These are phyloP conservation scores for Eucidaris tribuloides DNA, from an alignment of 35 echinoderm and acorn worm species.

Conservation along the genomic window DNA sequence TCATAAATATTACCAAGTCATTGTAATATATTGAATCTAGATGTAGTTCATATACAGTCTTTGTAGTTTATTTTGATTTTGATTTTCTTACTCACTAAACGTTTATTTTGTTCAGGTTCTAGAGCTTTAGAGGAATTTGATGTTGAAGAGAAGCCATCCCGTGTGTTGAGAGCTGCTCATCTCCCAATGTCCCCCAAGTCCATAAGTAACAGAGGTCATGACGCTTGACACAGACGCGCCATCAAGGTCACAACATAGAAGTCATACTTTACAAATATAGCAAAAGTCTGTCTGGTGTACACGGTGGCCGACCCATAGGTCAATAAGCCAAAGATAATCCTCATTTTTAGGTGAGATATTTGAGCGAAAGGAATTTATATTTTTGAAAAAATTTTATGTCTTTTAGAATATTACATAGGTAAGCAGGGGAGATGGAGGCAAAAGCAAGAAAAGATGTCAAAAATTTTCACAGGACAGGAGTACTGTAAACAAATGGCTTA, in stretches of 20 bases:
- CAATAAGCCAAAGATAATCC: slow-evolving; percentile 71
- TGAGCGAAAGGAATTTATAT: too few relatives aligned
- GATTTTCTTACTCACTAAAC: too few relatives aligned
- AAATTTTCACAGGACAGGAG: too few relatives aligned
- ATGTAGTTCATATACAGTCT: too few relatives aligned
- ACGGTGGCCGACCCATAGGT: slow-evolving; percentile 74
- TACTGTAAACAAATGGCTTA: too few relatives aligned
- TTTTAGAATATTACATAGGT: too few relatives aligned
- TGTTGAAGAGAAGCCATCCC: slow-evolving; percentile 72
- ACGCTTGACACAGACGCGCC: slow-evolving; percentile 36
- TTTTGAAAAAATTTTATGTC: too few relatives aligned
- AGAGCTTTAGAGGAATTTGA: slow-evolving; percentile 86
- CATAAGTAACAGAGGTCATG: slow-evolving; percentile 36
- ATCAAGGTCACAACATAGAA: slow-evolving; percentile 12
- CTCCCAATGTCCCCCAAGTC: slow-evolving; percentile 62
- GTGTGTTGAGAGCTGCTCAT: slow-evolving; percentile 23
- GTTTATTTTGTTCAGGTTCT: slow-evolving; percentile 70
- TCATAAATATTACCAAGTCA: too few relatives aligned
- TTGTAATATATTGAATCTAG: too few relatives aligned
- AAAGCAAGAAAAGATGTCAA: too few relatives aligned
- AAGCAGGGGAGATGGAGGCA: too few relatives aligned
- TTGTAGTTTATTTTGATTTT: too few relatives aligned
- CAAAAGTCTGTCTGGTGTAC: slow-evolving; percentile 88
- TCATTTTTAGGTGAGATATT: slow-evolving; percentile 57
- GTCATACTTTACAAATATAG: slow-evolving; percentile 25